Evolutionary conservation across 2,113 vertebrate genomes (phyloP), one percentile per base, ranked within the genome.

Genomic region (Sapayoa aenigma): DNA sequence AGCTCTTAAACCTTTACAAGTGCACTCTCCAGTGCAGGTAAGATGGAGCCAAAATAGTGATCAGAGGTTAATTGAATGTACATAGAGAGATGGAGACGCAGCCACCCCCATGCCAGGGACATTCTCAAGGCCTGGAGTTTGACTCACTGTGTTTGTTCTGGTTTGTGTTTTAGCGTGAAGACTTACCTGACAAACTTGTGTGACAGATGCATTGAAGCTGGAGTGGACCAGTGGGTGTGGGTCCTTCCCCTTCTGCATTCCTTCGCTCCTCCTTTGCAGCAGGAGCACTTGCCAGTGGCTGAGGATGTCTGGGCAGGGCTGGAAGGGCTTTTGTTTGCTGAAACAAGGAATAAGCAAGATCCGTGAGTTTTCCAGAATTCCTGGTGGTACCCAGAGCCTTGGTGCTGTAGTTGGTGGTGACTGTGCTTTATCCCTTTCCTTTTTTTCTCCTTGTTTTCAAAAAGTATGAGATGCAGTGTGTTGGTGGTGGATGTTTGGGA

Each of bases 281-380:
- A 4, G 4, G 16, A 84, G 24, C 19, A 4, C 6, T 3, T 11
- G 28, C 14, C 2, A 1, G 1, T 52, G 41, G 91, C 80, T 24
- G 98, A 91, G 75, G 97, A 83, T 9, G 2, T 17, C 17, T 99
- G 99, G 98, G 98, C 98, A 14, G 98, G 98, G 69, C 96, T 99
- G 16, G 91, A 97, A 73, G 96, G 94, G 6, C 59, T 98, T 68
- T 2, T 33, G 1, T 98, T 97, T 65, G 27, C n/a, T 7, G 73
- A 89, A 33, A 92, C 22, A 18, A 96, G 96, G 87, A 87, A n/a
- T 10, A 33, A 23, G 11, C 1, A 0, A 8, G 1, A 84, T 24
- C 6, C 0, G 96, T 97, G 86, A 96, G 95, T 92, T 42, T 55
- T 47, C 42, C 47, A 72, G 73, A 67, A 2, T 19, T 74, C 7